Evolutionary conservation across 53 echinoderm and acorn worm species (phyloP), one percentile per base, ranked within the genome.

Genomic region (Pentamera pediparva): DNA sequence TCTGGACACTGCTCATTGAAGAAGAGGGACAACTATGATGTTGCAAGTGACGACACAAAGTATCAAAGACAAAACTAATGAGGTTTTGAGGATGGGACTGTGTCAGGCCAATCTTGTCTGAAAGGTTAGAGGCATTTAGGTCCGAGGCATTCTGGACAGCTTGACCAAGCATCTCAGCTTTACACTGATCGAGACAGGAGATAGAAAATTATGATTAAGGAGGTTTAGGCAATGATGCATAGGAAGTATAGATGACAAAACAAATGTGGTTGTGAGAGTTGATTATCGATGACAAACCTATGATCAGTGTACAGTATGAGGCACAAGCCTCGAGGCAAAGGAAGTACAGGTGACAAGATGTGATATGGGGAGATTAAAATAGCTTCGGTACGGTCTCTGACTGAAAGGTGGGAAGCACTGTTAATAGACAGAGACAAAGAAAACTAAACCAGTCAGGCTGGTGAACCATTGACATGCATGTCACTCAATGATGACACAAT

Each of bases 1-100:
- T 93, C 93, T 21, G 74, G 78, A 49, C 92, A 87, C 92, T 92
- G 74, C n/a, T n/a, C n/a, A n/a, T n/a, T n/a, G n/a, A n/a, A n/a
- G n/a, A n/a, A n/a, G n/a, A n/a, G n/a, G n/a, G n/a, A n/a, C n/a
- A n/a, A n/a, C n/a, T n/a, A n/a, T n/a, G n/a, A n/a, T n/a, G n/a
- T n/a, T n/a, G n/a, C n/a, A n/a, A n/a, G n/a, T n/a, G n/a, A n/a
- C n/a, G n/a, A n/a, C n/a, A n/a, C n/a, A n/a, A n/a, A n/a, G n/a
- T n/a, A n/a, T n/a, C n/a, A n/a, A n/a, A n/a, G n/a, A n/a, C n/a
- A n/a, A n/a, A n/a, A n/a, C n/a, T n/a, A n/a, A n/a, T n/a, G 82
- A 89, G 89, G 70, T 93, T 93, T 1, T 75, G 45, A 0, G 93
- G 86, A 24, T 86, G 86, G 63, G 83, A 93, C 35, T 79, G 80